Evolutionary conservation across 2,113 vertebrate species (phyloP), one percentile per base, ranked within the genome.

Genomic region (Passer domesticus): DNA sequence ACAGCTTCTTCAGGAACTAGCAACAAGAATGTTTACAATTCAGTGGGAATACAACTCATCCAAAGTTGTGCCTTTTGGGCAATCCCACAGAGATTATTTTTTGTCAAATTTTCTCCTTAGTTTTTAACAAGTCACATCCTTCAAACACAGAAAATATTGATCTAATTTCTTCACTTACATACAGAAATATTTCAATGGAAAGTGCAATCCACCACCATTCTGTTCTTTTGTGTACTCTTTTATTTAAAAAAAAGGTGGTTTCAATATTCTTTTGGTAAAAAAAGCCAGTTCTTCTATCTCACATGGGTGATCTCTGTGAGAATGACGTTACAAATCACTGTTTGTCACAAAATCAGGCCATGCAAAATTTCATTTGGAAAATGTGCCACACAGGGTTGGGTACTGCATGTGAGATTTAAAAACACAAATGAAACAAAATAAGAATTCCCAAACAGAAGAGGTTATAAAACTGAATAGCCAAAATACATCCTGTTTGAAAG

Each of bases 91-190:
- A 86, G 77, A 62, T 91, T 85, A 81, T 35, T 95, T 97, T 92
- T 76, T 49, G 56, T 94, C 81, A 92, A 9, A 83, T 92, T 89
- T 96, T 76, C 52, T 60, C 84, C 78, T 94, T 93, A 91, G 78
- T 84, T 94, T 96, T 89, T 59, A 75, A 83, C 35, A 90, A 90
- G 58, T 91, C 93, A 59, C 92, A 84, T 93, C 74, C 92, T 97
- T 95, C 78, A 94, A 91, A 94, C 60, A 78, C 47, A 90, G 82
- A 91, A 91, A 93, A 82, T 91, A 49, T 47, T 44, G 41, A 84
- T 90, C 75, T 92, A 28, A 92, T 96, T 90, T 89, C 58, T 58
- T 95, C 53, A 43, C 31, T 84, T 87, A 55, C 56, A 25, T 27
- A 44, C 8, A 43, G 66, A 25, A 60, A 35, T 69, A 74, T 63